Percentiles rank a stretch among this genome's conserved stretches.
phyloP scores from a whole-genome alignment of 1,140 invertebrate genomes.

The Aporrectodea caliginosa region DNA sequence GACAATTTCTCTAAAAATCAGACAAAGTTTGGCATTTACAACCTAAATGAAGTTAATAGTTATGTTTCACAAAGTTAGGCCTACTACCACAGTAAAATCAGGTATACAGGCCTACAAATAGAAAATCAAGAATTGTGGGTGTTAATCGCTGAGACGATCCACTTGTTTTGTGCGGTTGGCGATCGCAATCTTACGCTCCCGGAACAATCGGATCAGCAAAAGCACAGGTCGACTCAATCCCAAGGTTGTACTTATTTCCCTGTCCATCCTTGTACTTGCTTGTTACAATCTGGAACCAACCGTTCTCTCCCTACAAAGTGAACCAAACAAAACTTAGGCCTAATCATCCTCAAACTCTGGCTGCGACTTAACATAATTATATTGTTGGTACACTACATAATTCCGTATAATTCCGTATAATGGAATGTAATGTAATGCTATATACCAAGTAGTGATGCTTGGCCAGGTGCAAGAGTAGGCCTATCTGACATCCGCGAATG shows the following conservation, averaged over 20 bases:
- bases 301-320: slow-evolving; percentile 55
- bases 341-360: too few relatives aligned
- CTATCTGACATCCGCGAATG: too few relatives aligned
- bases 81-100: background rate
- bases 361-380: too few relatives aligned
- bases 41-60: background rate
- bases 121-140: too few relatives aligned
- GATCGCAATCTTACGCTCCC: background rate
- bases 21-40: background rate
- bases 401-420: too few relatives aligned
- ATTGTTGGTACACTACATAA: too few relatives aligned
- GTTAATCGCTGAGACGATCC: background rate
- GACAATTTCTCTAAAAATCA: background rate
- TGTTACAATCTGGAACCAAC: slow-evolving; percentile 56
- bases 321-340: too few relatives aligned
- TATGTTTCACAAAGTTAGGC: background rate
- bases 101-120: too few relatives aligned
- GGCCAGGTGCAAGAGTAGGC: too few relatives aligned
- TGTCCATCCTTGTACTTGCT: slow-evolving; percentile 52
- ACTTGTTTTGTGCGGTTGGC: background rate
- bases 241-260: slow-evolving; percentile 59
- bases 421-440: too few relatives aligned
- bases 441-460: too few relatives aligned
- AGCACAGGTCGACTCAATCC: slow-evolving; percentile 56
- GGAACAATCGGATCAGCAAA: slow-evolving; percentile 56